Conservation (phyloP, 2,888 invertebrate genomes). For the Nomada lathburiana region DNA sequence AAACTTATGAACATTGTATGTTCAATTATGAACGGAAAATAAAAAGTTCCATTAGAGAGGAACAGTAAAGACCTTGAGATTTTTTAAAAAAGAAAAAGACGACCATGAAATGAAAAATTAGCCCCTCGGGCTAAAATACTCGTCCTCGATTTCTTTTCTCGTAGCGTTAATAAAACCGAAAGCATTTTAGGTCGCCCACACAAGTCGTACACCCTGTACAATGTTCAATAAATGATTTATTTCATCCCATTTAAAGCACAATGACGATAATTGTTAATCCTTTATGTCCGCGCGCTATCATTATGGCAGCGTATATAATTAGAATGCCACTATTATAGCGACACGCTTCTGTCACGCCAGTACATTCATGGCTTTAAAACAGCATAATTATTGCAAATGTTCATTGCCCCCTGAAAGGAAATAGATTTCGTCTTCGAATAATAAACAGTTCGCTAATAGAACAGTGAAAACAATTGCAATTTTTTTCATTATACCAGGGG, state of each 20-base stretch:
- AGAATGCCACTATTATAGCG: neutral
- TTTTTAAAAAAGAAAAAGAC: no score
- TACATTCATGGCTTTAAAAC: no score
- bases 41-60: no score
- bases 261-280: constrained; percentile 14
- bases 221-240: constrained; percentile 20
- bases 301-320: neutral
- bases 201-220: no score
- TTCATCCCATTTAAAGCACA: constrained; percentile 9
- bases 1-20: no score
- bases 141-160: neutral
- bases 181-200: neutral
- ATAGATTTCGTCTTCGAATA: constrained; percentile 1
- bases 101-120: no score
- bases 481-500: no score
- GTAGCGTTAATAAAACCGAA: neutral
- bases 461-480: no score
- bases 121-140: no score
- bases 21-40: no score
- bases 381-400: neutral
- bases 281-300: neutral
- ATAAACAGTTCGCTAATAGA: neutral
- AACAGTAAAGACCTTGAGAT: no score
- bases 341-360: neutral
- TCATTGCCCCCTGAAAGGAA: neutral